Evolutionary conservation across 2,888 invertebrate genomes (phyloP).

Genomic region (Macaria liturata): DNA sequence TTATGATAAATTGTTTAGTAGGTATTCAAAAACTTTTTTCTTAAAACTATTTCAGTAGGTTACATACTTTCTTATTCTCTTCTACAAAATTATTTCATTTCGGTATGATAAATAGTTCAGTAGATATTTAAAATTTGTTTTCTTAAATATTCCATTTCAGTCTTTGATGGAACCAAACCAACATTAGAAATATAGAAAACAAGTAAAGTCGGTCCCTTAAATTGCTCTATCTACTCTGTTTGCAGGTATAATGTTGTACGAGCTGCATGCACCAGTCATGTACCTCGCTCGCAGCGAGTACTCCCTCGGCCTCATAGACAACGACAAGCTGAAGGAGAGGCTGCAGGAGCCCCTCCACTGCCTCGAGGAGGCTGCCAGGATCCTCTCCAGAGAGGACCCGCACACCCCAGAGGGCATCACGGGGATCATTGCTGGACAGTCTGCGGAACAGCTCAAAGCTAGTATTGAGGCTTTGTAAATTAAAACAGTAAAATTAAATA

Average conservation of each 20-base stretch:
- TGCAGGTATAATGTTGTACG: slow-evolving; percentile 89
- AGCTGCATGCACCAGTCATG: slow-evolving; percentile 90
- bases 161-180: no score
- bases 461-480: slow-evolving; percentile 62
- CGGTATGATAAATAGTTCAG: no score
- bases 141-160: no score
- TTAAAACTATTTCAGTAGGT: no score
- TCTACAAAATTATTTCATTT: no score
- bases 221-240: slow-evolving; percentile 1
- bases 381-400: slow-evolving; percentile 86
- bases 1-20: no score
- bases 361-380: slow-evolving; percentile 85
- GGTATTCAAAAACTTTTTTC: no score
- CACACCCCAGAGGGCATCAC: slow-evolving; percentile 86
- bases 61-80: no score
- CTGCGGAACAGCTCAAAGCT: slow-evolving; percentile 69
- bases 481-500: not conserved
- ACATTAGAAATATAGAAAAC: no score
- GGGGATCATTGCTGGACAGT: slow-evolving; percentile 82
- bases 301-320: slow-evolving; percentile 81
- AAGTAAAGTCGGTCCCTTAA: no score
- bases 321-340: slow-evolving; percentile 83
- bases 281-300: slow-evolving; percentile 87
- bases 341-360: slow-evolving; percentile 85
- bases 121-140: no score